A percentile compares a stretch with the other conserved stretches of the same genome.
These are phyloP conservation scores for Grammomys surdaster DNA, from an alignment of 2,113 vertebrate genomes.

Conservation along the genomic window DNA sequence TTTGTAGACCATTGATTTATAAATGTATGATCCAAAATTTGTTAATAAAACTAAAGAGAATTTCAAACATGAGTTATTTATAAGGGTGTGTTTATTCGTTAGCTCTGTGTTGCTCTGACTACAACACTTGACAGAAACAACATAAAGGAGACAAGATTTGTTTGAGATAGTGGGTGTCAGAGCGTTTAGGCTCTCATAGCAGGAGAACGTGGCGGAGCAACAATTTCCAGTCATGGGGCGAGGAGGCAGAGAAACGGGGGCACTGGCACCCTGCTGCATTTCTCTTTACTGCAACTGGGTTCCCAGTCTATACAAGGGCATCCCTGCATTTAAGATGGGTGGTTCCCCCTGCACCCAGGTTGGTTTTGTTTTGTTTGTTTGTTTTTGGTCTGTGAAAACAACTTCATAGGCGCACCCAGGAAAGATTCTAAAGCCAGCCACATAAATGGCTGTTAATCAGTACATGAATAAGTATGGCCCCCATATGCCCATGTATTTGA, in stretches of 20 bases:
- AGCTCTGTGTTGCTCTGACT: background rate
- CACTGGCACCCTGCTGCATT: no score
- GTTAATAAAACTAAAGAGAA: constrained; percentile 31
- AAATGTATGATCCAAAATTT: background rate
- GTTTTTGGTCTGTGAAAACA: background rate
- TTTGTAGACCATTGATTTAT: background rate
- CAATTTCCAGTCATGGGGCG: no score
- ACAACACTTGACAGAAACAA: background rate
- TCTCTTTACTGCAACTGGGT: background rate
- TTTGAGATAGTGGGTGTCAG: background rate
- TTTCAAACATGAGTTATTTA: background rate
- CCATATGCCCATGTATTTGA: no score
- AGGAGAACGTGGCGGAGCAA: background rate
- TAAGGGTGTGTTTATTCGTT: background rate
- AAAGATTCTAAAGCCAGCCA: background rate
- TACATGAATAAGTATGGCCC: background rate
- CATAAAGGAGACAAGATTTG: background rate
- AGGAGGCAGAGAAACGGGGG: background rate
- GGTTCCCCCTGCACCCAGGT: background rate
- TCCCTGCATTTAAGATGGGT: background rate
- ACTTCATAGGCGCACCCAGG: background rate
- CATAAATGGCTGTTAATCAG: background rate
- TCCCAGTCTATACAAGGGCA: background rate
- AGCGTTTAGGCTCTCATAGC: no score
- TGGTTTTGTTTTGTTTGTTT: background rate